Conservation (phyloP, 2,113 vertebrate species). For the Puma concolor region DNA sequence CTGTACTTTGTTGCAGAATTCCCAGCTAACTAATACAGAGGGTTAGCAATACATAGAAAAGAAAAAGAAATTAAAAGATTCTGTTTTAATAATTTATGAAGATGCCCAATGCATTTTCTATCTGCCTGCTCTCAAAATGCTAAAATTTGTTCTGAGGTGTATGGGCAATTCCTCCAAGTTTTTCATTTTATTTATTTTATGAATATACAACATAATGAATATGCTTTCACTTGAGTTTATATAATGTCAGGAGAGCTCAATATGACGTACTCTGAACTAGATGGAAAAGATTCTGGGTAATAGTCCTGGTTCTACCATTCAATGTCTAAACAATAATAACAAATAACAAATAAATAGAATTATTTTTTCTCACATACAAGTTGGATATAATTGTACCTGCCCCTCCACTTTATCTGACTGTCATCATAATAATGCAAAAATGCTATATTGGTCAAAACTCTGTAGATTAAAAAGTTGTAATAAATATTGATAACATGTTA, state of each 20-base stretch:
- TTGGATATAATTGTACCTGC: not conserved
- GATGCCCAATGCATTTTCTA: not conserved
- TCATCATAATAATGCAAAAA: not conserved
- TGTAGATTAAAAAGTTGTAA: not conserved
- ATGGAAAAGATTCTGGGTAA: not conserved
- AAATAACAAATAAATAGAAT: not conserved
- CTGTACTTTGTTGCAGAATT: not conserved
- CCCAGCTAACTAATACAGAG: not conserved
- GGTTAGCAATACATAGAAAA: not conserved
- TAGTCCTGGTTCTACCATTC: not conserved
- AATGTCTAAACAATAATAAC: not conserved
- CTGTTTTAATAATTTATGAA: not conserved
- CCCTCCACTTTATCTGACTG: not conserved
- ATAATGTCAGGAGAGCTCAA: not conserved
- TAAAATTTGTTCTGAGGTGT: not conserved
- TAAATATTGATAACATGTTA: not conserved
- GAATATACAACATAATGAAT: not conserved
- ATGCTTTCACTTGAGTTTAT: not conserved
- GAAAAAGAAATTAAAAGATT: not conserved
- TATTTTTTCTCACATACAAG: not conserved
- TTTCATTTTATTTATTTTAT: not conserved
- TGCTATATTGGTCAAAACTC: not conserved
- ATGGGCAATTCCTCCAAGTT: not conserved
- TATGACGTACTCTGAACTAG: not conserved
- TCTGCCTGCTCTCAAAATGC: accelerated